Evolutionary conservation across 2,113 vertebrate genomes (phyloP).

Genomic region (Tragulus kanchil): DNA sequence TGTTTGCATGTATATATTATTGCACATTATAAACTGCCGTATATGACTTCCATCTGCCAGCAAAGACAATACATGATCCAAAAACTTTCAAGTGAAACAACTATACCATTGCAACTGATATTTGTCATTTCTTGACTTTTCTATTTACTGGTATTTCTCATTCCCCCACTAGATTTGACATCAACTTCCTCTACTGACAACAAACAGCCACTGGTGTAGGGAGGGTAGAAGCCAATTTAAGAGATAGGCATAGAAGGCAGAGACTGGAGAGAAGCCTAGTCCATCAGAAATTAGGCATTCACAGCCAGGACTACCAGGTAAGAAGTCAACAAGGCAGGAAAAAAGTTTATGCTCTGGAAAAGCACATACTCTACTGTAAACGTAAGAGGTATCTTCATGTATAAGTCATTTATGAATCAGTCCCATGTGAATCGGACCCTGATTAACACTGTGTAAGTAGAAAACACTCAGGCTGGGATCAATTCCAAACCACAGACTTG

Average conservation of each 20-base stretch:
- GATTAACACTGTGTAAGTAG: background rate
- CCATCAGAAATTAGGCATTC: background rate
- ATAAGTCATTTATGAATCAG: background rate
- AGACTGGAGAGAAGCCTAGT: background rate
- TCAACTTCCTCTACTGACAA: background rate
- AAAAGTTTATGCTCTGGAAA: background rate
- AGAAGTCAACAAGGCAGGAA: background rate
- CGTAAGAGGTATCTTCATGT: background rate
- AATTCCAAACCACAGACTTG: background rate
- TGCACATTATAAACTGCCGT: background rate
- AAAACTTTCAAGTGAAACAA: conserved; percentile 38
- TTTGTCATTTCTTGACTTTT: background rate
- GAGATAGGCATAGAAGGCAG: background rate
- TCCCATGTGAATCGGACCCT: background rate
- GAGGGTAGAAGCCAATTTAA: background rate
- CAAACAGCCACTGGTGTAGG: background rate
- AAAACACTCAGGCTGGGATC: background rate
- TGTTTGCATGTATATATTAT: background rate
- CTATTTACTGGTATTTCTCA: background rate
- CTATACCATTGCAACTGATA: background rate
- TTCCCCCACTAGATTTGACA: background rate
- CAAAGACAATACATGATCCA: background rate
- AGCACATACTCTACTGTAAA: background rate
- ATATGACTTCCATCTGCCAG: conserved; percentile 6
- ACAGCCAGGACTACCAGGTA: background rate